Evolutionary conservation across 2,113 vertebrate genomes (phyloP).

Genomic region (Caranx melampygus): DNA sequence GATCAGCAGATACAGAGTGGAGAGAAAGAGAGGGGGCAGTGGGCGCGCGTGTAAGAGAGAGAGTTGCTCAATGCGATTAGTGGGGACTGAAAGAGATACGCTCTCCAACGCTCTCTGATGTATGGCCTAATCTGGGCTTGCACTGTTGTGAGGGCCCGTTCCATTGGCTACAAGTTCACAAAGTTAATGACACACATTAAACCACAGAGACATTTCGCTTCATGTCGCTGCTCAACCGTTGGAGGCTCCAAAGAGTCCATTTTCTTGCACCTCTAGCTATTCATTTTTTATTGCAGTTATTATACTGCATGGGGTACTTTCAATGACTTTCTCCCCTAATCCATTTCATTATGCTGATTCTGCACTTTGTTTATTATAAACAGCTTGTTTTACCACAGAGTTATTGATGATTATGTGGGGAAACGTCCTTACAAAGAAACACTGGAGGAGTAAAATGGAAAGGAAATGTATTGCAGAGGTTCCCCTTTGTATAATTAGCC

Average conservation of each 20-base stretch:
- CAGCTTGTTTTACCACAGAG: conserved; percentile 22
- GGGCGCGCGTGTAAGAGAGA: conserved; percentile 46
- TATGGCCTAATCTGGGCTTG: conserved; percentile 72
- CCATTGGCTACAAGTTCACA: conserved; percentile 58
- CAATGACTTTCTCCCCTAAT: neutral
- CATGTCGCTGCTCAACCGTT: conserved; percentile 30
- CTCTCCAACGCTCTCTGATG: conserved; percentile 74
- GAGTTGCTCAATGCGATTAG: conserved; percentile 75
- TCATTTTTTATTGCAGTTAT: conserved; percentile 25
- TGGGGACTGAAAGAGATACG: conserved; percentile 69
- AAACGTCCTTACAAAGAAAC: neutral
- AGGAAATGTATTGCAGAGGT: conserved; percentile 1
- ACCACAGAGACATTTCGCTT: conserved; percentile 36
- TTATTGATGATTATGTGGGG: neutral
- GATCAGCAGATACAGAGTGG: conserved; percentile 70
- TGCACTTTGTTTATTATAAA: neutral
- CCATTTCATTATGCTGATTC: conserved; percentile 1
- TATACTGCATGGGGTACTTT: conserved; percentile 13
- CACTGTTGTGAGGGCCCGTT: conserved; percentile 47
- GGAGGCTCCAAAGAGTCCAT: conserved; percentile 23
- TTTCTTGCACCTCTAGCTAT: conserved; percentile 27
- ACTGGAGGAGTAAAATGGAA: conserved; percentile 9
- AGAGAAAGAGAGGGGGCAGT: conserved; percentile 60
- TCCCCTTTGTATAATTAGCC: conserved; percentile 49
- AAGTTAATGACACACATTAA: conserved; percentile 70